Evolutionary conservation across 2,888 invertebrate genomes (phyloP), one percentile per base, ranked within the genome.

Genomic region (Ectropis crepuscularia): DNA sequence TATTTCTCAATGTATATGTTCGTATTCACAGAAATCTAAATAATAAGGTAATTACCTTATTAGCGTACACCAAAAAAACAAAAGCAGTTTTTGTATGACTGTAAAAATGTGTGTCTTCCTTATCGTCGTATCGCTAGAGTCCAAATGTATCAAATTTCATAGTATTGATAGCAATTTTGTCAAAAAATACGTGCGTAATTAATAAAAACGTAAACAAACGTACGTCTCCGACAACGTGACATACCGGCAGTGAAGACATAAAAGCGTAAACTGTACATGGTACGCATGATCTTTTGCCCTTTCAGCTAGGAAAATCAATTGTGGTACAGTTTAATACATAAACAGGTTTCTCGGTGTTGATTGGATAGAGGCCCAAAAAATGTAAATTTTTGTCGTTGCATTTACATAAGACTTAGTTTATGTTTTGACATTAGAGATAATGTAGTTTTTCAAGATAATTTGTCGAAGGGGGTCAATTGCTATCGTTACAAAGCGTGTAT

Each of bases 231-330:
- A 47, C 66, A 67, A 73, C 68, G 71, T 74, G 74, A 74, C 74
- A 53, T 68, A 42, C 58, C 38, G 48, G 63, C 57, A 61, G 63
- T 63, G 71, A 79, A 80, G 74, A 74, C 79, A 70, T 73, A 77
- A 67, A 75, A 76, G 69, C 66, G 67, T 53, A 11, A 12, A 28
- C 39, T 41, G 38, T 46, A 55, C 16, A 28, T 28, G 16, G 55
- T 71, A 73, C 63, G 66, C 69, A 62, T 76, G 76, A 75, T 75
- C 79, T 78, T 70, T 68, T 72, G 72, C 76, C 74, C 79, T 79
- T 72, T 68, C 57, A 63, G 64, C 71, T 71, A 61, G 45, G 53
- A 59, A 12, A 57, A 43, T 36, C 41, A 55, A 47, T 43, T 46
- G 49, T 45, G 49, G 41, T 37, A 57, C 53, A 28, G 53, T 54